Evolutionary conservation across 2,797 vertebrate genomes (phyloP).

Genomic region (Prunella strophiata): DNA sequence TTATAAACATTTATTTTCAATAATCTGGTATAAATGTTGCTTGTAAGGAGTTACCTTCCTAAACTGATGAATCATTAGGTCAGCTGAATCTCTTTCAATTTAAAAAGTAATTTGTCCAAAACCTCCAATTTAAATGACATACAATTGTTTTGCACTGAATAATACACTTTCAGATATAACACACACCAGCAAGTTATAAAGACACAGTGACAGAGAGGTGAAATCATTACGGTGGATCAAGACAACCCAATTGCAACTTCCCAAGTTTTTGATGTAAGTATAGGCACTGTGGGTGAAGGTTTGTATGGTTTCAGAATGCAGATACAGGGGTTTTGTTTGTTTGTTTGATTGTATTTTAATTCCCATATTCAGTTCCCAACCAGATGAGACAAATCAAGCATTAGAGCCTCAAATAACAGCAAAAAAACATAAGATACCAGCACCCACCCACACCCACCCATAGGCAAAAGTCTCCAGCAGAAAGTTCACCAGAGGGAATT

Average conservation of each 20-base stretch:
- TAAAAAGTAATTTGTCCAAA: conserved; percentile 39
- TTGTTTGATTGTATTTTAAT: background rate
- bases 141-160: background rate
- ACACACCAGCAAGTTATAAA: background rate
- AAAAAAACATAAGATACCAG: background rate
- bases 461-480: background rate
- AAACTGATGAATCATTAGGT: conserved; percentile 12
- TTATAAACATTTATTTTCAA: conserved; percentile 25
- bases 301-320: background rate
- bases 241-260: background rate
- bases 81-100: conserved; percentile 27
- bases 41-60: background rate
- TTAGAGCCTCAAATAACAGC: background rate
- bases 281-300: background rate
- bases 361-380: background rate
- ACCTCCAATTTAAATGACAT: background rate
- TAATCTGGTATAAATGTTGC: background rate
- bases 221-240: background rate
- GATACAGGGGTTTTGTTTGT: fast-evolving
- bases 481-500: background rate
- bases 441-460: fast-evolving
- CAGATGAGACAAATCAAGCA: background rate
- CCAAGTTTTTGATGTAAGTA: background rate
- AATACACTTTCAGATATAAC: background rate
- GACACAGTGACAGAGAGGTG: background rate